Evolutionary conservation across 2,797 vertebrate genomes (phyloP), one percentile per base, ranked within the genome.

Genomic region (Mus minutoides): DNA sequence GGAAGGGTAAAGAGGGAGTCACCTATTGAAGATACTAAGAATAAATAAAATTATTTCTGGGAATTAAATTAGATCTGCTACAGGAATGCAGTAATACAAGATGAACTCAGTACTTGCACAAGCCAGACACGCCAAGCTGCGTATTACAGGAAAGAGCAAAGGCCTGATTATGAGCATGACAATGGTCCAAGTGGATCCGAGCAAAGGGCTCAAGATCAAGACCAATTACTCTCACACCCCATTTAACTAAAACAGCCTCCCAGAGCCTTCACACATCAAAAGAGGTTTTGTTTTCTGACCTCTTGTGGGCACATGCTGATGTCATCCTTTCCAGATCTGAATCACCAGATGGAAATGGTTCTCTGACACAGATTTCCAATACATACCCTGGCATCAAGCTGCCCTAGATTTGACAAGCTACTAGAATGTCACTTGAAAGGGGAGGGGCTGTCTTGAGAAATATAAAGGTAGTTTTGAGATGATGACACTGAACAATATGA

Each of bases 281-380:
- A 95, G 90, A 69, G 92, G 90, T 90, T 96, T 37, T 14, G 46
- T 37, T 67, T 90, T 80, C 24, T 95, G 77, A 82, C 76, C 75
- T 96, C 54, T 78, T 86, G 56, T 60, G 82, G 91, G 85, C 87
- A 85, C 58, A 85, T 1, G 49, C 64, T 96, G 77, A 95, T 73
- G 79, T 90, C 91, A 94, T 87, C 77, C 69, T 93, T 95, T 93
- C 95, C 73, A 90, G 91, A 96, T 92, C 43, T 96, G 93, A 96
- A 90, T 92, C 92, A 96, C 37, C 88, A 83, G n/a, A 90, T 40
- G 64, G 54, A 91, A 92, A 94, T 34, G 83, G 43, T 71, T 77
- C 79, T 86, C 92, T 88, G 91, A 96, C 92, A 93, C 54, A 94
- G 78, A 95, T 54, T 87, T 91, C 84, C 84, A 96, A 93, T 37